Evolutionary conservation across 2,113 vertebrate species (phyloP), one percentile per base, ranked within the genome.

Genomic region (Eptesicus fuscus): DNA sequence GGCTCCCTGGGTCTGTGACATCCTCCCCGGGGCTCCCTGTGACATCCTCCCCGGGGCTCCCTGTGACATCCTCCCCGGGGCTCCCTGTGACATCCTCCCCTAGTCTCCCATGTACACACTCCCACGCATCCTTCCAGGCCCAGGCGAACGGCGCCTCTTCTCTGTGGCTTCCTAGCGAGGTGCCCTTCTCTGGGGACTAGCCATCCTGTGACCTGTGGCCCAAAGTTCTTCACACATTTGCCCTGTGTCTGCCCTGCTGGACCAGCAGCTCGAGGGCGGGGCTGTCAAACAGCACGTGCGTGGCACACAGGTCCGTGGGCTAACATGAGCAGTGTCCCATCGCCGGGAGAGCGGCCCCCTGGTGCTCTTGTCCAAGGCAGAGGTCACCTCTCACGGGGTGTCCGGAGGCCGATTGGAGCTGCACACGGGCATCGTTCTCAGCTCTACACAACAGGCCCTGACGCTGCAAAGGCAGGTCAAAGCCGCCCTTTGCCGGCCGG

Each of bases 321-420:
- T 10, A 12, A n/a, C 0, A 2, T 14, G 70, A 40, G 79, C 0
- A 1, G 40, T 0, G 56, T 28, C 69, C 74, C 18, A 10, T 5
- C 2, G 0, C 76, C n/a, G 18, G 56, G 28, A 9, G 3, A 32
- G 13, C 0, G 5, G 65, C 16, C 53, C 83, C 65, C 1, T 4
- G 2, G 37, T 1, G 25, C 5, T 14, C 84, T 10, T 14, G 51
- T 56, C 69, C 18, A 20, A 2, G 16, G 51, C 6, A 37, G 35
- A 18, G 80, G 71, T 2, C 59, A 13, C 20, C 70, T 71, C 78
- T 74, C 4, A 0, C 7, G 3, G 16, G 17, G 83, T 6, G 49
- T 16, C 4, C 1, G 56, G 40, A 35, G 56, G 30, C 10, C 4
- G 32, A 3, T 10, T 3, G 2, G 23, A 61, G 40, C 1, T 5